phyloP scores from a whole-genome alignment of 2,113 vertebrate genomes.

The Noctilio leporinus region DNA sequence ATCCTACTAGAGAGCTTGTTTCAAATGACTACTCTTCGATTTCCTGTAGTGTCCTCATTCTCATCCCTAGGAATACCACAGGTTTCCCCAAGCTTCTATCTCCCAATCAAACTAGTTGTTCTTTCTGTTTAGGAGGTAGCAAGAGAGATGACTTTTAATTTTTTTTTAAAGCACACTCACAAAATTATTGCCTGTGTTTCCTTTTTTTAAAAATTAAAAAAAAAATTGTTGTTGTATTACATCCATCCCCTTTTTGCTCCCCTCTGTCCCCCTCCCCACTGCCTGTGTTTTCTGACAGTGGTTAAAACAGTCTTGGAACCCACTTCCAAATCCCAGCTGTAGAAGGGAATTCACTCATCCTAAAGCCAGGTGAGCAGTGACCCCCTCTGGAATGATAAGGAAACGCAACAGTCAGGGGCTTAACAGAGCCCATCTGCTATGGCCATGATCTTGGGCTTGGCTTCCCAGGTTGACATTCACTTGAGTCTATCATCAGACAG shows the following conservation, averaged over 20 bases:
- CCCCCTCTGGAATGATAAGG: neutral
- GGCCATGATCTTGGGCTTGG: neutral
- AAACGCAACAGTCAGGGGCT: neutral
- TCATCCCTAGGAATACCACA: neutral
- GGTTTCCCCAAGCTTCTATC: neutral
- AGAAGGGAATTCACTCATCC: neutral
- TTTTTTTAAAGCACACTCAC: neutral
- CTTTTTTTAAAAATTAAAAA: no score
- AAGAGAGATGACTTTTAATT: neutral
- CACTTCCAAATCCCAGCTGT: neutral
- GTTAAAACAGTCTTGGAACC: neutral
- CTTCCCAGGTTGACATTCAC: neutral
- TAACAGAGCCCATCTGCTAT: neutral
- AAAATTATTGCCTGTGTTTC: neutral
- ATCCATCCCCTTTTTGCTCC: no score
- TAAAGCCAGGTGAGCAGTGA: neutral
- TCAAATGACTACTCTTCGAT: neutral
- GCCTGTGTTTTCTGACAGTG: neutral
- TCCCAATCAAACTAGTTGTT: neutral
- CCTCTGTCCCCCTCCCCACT: no score
- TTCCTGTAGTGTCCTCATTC: neutral
- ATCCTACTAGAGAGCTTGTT: neutral
- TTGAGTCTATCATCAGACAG: constrained; percentile 11
- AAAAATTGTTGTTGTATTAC: no score
- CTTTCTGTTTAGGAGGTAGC: neutral